Base-by-base conservation (phyloP, 1,140 invertebrate species). In the Bombus turneri region DNA sequence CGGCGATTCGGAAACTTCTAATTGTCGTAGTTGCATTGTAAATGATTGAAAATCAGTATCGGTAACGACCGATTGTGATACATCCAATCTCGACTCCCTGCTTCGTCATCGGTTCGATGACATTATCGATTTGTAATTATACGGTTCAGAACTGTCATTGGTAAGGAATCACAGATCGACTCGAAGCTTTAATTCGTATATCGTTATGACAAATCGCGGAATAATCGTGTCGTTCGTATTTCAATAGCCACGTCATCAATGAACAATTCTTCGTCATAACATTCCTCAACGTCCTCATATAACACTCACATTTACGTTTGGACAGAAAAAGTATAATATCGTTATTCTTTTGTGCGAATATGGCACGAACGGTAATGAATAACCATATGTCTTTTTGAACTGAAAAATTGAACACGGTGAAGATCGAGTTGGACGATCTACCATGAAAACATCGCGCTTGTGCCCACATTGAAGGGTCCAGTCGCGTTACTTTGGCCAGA, bases 91-190 rank as follows among this genome's bases (percentile, higher is more conserved):
- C n/a, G 41, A 37, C 13, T 22, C 28, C 3, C 15, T 39, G 66
- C 68, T 80, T 43, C 73, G 69, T 81, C 80, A 53, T 74, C 69
- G 53, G 37, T 31, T 43, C 39, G 39, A 73, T 53, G 57, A 41
- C 59, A 39, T 53, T 66, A 83, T 66, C 41, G 15, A 47, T 66
- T 74, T 34, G 43, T 75, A 66, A 83, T 76, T 76, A 74, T 62
- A 41, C 69, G 47, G 47, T 66, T 47, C 31, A 37, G 41, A 2
- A n/a, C 57, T 47, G 59, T 64, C 31, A 66, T 47, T 75, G 39
- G 4, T n/a, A 18, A 53, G 31, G 15, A n/a, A 43, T 34, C 69
- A 53, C 3, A 31, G 39, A 34, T 74, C 9, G 25, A 13, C 25
- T n/a, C 10, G 43, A 66, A 25, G 41, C 25, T 75, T 43, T n/a